Percentiles rank a stretch among this genome's conserved stretches.
phyloP scores from a whole-genome alignment of 2,797 vertebrate genomes.

The Carapus acus region DNA sequence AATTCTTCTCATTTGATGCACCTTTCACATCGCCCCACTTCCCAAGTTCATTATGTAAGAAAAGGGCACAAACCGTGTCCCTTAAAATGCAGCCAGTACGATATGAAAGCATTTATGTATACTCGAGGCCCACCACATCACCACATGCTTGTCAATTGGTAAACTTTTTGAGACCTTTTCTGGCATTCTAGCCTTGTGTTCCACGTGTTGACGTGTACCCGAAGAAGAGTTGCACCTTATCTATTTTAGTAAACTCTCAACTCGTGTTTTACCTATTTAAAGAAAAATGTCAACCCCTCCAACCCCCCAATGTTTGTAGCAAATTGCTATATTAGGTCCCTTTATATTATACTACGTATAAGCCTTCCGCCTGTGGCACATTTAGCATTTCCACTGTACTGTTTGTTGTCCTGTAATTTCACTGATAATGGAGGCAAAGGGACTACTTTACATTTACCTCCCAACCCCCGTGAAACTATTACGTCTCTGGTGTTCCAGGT shows the following conservation, averaged over 20 bases:
- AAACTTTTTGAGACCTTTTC: slow-evolving; percentile 40
- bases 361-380: slow-evolving; percentile 58
- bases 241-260: slow-evolving; percentile 62
- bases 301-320: slow-evolving; percentile 65
- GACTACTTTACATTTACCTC: slow-evolving; percentile 13
- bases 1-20: slow-evolving; percentile 62
- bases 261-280: slow-evolving; percentile 51
- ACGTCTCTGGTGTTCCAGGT: slow-evolving; percentile 26
- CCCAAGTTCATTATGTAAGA: slow-evolving; percentile 32
- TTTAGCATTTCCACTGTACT: slow-evolving; percentile 42
- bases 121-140: slow-evolving; percentile 38
- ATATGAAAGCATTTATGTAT: slow-evolving; percentile 52
- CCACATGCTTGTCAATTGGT: slow-evolving; percentile 32
- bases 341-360: slow-evolving; percentile 68
- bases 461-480: slow-evolving; percentile 4
- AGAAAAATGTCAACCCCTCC: slow-evolving; percentile 50
- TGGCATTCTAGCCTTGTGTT: slow-evolving; percentile 64
- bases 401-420: slow-evolving; percentile 42
- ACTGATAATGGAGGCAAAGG: slow-evolving; percentile 24
- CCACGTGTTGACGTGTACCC: slow-evolving; percentile 68
- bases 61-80: slow-evolving; percentile 40
- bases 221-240: slow-evolving; percentile 74
- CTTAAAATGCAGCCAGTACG: slow-evolving; percentile 24
- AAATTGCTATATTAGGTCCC: slow-evolving; percentile 70
- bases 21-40: slow-evolving; percentile 50